Evolutionary conservation across 2,113 vertebrate species (phyloP).

Genomic region (Hydropotes inermis): DNA sequence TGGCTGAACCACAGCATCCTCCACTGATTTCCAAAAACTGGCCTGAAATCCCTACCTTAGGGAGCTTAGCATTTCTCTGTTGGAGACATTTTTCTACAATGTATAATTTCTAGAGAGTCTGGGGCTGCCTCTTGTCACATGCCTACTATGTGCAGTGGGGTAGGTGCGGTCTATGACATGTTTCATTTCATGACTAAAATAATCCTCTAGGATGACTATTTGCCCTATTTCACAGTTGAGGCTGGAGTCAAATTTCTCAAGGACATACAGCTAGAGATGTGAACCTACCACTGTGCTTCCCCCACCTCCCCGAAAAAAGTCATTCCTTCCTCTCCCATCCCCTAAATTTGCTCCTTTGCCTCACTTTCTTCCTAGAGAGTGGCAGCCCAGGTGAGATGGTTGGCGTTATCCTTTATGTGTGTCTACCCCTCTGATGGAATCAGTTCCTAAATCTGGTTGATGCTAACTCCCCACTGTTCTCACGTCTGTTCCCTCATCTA

Average conservation of each 20-base stretch:
- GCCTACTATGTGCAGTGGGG: neutral
- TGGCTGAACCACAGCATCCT: neutral
- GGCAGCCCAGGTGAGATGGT: neutral
- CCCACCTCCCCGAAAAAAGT: fast-evolving
- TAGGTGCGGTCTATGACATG: neutral
- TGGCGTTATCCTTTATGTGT: neutral
- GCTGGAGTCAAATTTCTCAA: neutral
- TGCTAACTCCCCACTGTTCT: neutral
- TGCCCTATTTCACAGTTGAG: neutral
- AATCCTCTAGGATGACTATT: neutral
- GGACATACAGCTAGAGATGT: neutral
- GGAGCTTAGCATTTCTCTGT: neutral
- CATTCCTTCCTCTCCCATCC: neutral
- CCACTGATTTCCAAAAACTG: neutral
- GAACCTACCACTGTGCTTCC: neutral
- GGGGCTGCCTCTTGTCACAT: neutral
- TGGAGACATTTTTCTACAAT: neutral
- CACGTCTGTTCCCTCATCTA: neutral
- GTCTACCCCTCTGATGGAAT: neutral
- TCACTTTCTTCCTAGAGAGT: neutral
- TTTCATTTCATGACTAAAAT: neutral
- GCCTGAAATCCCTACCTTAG: neutral
- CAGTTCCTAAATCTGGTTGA: neutral
- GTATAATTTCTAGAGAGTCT: neutral
- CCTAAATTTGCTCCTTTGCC: neutral